Evolutionary conservation across 2,113 vertebrate genomes (phyloP).

Genomic region (Tautogolabrus adspersus): DNA sequence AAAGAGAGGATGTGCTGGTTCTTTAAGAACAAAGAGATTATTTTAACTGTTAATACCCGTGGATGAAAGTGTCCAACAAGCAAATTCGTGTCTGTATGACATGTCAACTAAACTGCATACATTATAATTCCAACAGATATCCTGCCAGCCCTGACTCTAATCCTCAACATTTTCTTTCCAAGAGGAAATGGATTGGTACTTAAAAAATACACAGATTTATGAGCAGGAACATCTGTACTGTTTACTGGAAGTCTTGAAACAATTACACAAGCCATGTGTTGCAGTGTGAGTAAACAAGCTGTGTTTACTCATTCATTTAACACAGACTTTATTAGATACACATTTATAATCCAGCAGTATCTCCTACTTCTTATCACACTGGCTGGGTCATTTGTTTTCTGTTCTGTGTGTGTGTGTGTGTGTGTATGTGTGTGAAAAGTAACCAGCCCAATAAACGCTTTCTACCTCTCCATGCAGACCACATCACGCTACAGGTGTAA

Average conservation of each 20-base stretch:
- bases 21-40: conserved; percentile 21
- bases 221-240: conserved; percentile 30
- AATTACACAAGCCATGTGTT: conserved; percentile 18
- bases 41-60: conserved; percentile 7
- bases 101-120: conserved; percentile 43
- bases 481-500: background rate
- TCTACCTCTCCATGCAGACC: background rate
- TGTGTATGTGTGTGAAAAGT: no score
- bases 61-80: conserved; percentile 38
- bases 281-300: conserved; percentile 11
- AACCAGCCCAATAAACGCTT: no score
- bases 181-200: conserved; percentile 34
- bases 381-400: no score
- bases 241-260: conserved; percentile 30
- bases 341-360: background rate
- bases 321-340: conserved; percentile 4
- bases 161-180: conserved; percentile 42
- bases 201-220: conserved; percentile 41
- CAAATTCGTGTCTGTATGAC: conserved; percentile 11
- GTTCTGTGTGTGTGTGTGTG: no score
- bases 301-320: conserved; percentile 17
- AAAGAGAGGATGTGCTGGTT: conserved; percentile 23
- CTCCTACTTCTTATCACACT: background rate
- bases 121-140: conserved; percentile 33
- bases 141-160: conserved; percentile 41